Conservation (phyloP, 2,113 vertebrate species). For the Crotalus horridus region DNA sequence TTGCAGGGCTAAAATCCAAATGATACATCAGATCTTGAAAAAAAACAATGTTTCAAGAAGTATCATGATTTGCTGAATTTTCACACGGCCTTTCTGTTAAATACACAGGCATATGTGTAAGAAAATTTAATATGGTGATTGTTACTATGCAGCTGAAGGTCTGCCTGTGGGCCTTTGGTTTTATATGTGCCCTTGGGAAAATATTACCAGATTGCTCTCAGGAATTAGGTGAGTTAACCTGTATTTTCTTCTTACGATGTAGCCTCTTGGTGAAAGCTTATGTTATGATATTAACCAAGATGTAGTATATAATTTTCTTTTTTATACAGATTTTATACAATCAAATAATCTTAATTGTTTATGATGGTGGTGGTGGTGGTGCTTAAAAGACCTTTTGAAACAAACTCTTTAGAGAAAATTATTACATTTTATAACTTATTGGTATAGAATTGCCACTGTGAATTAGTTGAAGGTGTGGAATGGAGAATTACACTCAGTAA, state of each 20-base stretch:
- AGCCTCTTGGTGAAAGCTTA: not conserved
- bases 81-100: not conserved
- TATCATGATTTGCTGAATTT: not conserved
- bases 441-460: not conserved
- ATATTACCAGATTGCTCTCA: not conserved
- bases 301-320: not conserved
- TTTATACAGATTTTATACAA: not conserved
- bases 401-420: not conserved
- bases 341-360: not conserved
- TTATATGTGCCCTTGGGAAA: not conserved
- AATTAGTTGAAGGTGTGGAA: not conserved
- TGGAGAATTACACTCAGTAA: not conserved
- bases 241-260: not conserved
- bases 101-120: not conserved
- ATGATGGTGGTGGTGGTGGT: not conserved
- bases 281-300: not conserved
- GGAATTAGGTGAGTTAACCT: not conserved
- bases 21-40: not conserved
- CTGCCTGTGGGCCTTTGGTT: not conserved
- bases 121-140: not conserved
- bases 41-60: not conserved
- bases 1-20: slow-evolving; percentile 7
- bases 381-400: not conserved
- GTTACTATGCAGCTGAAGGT: not conserved
- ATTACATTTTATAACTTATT: not conserved